Percentiles rank a stretch among this genome's conserved stretches.
Evolutionary conservation across 2,113 vertebrate species (phyloP).

Genomic region (Onychostruthus taczanowskii): DNA sequence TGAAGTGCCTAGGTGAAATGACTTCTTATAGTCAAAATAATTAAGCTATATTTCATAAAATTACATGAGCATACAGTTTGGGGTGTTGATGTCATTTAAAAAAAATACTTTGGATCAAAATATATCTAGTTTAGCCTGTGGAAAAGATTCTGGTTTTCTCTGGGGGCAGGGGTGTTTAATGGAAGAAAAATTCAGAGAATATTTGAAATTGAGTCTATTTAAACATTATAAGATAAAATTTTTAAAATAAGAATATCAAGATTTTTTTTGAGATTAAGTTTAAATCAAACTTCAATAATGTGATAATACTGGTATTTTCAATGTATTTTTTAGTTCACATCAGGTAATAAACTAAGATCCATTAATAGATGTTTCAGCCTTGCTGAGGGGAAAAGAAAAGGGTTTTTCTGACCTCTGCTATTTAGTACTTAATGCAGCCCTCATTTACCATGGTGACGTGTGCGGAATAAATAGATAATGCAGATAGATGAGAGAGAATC

Average conservation of each 20-base stretch:
- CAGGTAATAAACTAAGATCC: neutral
- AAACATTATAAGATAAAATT: neutral
- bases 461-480: slow-evolving; percentile 39
- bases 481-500: slow-evolving; percentile 41
- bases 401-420: slow-evolving; percentile 32
- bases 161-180: fast-evolving
- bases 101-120: neutral
- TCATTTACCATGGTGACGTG: slow-evolving; percentile 35
- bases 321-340: neutral
- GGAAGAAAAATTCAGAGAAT: neutral
- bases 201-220: neutral
- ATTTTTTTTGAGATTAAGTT: neutral
- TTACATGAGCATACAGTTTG: neutral
- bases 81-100: neutral
- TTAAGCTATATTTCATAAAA: neutral
- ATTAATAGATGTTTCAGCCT: slow-evolving; percentile 3
- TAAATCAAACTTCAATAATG: neutral
- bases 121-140: neutral
- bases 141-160: neutral
- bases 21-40: neutral
- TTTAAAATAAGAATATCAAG: neutral
- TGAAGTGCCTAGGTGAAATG: neutral
- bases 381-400: neutral
- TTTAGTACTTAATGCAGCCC: slow-evolving; percentile 46
- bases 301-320: neutral